Base-by-base conservation (phyloP, 64 coral and sea anemone genomes). In the Actinia tenebrosa region DNA sequence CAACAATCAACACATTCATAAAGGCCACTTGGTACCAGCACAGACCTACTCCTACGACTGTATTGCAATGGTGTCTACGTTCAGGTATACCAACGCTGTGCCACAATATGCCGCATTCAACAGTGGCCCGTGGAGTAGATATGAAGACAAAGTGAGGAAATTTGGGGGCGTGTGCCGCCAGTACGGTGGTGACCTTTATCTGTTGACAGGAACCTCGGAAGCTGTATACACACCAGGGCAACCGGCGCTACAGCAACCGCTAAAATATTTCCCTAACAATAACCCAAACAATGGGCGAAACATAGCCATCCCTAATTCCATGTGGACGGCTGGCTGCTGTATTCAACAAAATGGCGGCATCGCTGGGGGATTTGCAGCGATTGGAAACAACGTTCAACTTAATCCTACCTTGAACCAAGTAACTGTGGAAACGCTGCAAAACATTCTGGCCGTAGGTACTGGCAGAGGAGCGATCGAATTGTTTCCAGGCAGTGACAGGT, bases 251-350 rank as follows among this genome's bases (percentile, higher is more conserved):
- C 23, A 60, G 23, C 10, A 59, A 62, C 20, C 1, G n/a, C 72
- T 63, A 22, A 11, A 88, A 45, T 59, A 27, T 22, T 58, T 88
- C 26, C 69, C 69, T 75, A 7, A 43, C 20, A 42, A 75, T 60
- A 45, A 60, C 44, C 15, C 87, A 16, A 18, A 8, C 10, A 5
- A 30, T 7, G 14, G 7, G 10, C 10, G 22, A 61, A 66, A 66
- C 16, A 80, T 87, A 54, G 37, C 30, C 20, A 87, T 88, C 50
- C 87, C 87, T 45, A 50, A 60, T 50, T 88, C 87, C 27, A 88
- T 88, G 87, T 88, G 87, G 87, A 88, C 87, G 13, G 87, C 87
- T 47, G 87, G 77, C 1, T 88, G 87, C 62, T 88, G 87, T 7
- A 63, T 88, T 16, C 3, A 8, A 5, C 64, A 45, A 25, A 45